Evolutionary conservation across 92 coral and sea anemone genomes (phyloP).

Genomic region (Anthopleura xanthogrammica): DNA sequence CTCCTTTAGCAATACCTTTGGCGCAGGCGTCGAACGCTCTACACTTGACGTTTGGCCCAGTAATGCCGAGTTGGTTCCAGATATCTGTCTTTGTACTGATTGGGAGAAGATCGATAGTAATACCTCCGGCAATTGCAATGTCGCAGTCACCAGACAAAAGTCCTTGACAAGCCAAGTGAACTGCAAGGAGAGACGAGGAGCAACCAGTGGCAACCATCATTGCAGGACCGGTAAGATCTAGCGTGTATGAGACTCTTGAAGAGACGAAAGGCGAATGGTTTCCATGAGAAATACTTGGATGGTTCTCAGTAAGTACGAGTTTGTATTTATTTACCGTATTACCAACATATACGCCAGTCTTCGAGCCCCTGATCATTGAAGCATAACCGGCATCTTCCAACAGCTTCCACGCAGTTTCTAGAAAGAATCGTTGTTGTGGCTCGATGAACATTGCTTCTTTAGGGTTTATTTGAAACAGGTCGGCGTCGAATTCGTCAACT

Average conservation of each 20-base stretch:
- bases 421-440: conserved; percentile 50
- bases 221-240: conserved; percentile 33
- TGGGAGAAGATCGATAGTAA: conserved; percentile 26
- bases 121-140: conserved; percentile 44
- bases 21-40: conserved; percentile 32
- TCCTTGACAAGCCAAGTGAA: conserved; percentile 38
- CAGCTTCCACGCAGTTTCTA: conserved; percentile 43
- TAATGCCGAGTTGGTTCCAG: conserved; percentile 27
- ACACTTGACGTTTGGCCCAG: conserved; percentile 32
- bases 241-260: conserved; percentile 22
- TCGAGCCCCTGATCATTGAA: neutral
- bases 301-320: conserved; percentile 9
- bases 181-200: conserved; percentile 39
- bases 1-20: conserved; percentile 34
- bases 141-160: conserved; percentile 27
- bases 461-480: conserved; percentile 46
- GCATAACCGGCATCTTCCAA: conserved; percentile 49
- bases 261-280: conserved; percentile 22
- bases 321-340: conserved; percentile 14
- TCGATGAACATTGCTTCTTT: conserved; percentile 47
- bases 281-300: conserved; percentile 24
- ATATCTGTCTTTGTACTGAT: conserved; percentile 10
- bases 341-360: conserved; percentile 29
- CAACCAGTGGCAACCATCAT: conserved; percentile 33
- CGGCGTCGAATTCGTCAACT: conserved; percentile 40